A percentile compares a stretch with the other conserved stretches of the same genome.
These are phyloP conservation scores for Sylvilagus floridanus DNA, from an alignment of 2,797 vertebrate species.

Conservation along the genomic window DNA sequence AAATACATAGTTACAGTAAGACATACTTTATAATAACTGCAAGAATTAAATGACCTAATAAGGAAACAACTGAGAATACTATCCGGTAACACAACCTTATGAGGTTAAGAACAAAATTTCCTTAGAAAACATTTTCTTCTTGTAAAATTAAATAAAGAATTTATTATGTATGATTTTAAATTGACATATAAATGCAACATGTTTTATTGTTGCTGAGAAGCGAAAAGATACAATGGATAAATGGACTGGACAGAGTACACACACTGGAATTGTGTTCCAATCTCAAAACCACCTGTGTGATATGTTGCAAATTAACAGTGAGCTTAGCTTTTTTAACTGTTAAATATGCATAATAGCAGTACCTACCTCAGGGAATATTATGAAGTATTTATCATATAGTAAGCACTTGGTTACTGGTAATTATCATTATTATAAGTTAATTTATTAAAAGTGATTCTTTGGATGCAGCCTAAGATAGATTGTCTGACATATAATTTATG, in stretches of 20 bases:
- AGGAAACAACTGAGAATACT: no score
- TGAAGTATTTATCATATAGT: background rate
- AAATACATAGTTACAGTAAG: no score
- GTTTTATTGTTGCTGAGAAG: background rate
- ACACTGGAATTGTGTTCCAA: background rate
- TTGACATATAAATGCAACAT: background rate
- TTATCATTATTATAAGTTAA: background rate
- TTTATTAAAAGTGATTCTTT: background rate
- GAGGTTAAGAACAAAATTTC: background rate
- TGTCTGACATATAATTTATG: background rate
- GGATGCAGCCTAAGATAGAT: background rate
- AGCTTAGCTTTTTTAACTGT: background rate
- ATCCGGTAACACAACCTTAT: background rate
- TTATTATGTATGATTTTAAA: background rate
- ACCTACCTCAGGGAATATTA: background rate
- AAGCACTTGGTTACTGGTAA: background rate
- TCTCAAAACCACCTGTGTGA: background rate
- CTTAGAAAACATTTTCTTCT: constrained; percentile 34
- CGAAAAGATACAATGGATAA: background rate
- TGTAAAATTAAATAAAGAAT: background rate
- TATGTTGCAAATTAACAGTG: background rate
- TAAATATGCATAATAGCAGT: background rate
- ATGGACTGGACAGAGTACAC: background rate
- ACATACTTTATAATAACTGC: no score
- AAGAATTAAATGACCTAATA: no score